Percentiles rank a stretch among this genome's conserved stretches.
These are phyloP conservation scores for Athripsodes cinereus DNA, from an alignment of 2,888 invertebrate genomes.

Conservation along the genomic window DNA sequence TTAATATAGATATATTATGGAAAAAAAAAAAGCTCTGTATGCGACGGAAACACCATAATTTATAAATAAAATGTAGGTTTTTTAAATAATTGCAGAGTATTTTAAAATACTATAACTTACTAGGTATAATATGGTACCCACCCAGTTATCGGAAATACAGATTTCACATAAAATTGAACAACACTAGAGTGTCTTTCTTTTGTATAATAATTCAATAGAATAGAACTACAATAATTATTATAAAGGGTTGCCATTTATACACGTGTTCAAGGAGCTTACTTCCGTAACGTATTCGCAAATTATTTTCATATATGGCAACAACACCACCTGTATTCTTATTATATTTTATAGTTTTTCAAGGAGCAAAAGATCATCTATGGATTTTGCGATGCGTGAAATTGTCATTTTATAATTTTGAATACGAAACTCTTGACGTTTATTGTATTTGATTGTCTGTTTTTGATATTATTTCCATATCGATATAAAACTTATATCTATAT, in stretches of 20 bases:
- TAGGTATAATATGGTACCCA: too few species aligned
- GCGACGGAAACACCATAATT: too few species aligned
- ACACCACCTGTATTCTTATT: conserved; percentile 11
- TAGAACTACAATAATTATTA: background rate
- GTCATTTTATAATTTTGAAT: conserved; percentile 7
- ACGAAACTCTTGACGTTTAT: background rate
- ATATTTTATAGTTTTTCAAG: background rate
- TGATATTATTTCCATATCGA: too few species aligned
- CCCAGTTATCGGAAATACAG: conserved; percentile 25
- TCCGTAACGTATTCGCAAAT: conserved; percentile 17
- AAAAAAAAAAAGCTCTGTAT: too few species aligned
- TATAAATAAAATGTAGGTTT: too few species aligned
- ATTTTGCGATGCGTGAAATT: conserved; percentile 20
- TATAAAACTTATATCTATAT: too few species aligned
- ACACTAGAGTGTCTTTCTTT: background rate
- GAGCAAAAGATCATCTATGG: background rate
- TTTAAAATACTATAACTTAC: too few species aligned
- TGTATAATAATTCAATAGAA: background rate
- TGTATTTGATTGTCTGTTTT: too few species aligned
- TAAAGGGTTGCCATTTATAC: conserved; percentile 20
- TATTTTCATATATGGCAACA: conserved; percentile 7
- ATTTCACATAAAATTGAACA: conserved; percentile 20
- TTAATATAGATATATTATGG: too few species aligned
- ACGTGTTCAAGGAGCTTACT: conserved; percentile 25
- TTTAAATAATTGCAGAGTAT: too few species aligned